Percentiles rank a stretch among this genome's conserved stretches.
phyloP scores from a whole-genome alignment of 2,888 invertebrate species.

The Drosophila mimetica region DNA sequence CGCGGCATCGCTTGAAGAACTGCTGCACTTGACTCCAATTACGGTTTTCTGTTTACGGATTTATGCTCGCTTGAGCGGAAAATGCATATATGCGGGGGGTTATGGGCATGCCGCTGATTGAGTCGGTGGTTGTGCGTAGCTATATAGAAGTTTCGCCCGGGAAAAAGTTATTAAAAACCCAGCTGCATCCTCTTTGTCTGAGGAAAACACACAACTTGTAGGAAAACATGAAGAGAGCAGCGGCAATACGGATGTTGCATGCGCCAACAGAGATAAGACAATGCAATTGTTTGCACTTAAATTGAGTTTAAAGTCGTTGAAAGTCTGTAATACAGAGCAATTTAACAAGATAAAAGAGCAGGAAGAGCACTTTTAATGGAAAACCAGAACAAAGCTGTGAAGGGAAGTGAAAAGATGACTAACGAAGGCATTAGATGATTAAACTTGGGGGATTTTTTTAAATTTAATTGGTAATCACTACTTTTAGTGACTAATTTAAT shows the following conservation, averaged over 20 bases:
- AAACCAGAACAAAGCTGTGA: slow-evolving; percentile 1
- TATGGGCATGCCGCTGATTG: slow-evolving; percentile 6
- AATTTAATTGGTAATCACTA: background rate
- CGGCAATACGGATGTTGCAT: slow-evolving; percentile 27
- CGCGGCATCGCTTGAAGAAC: slow-evolving; percentile 9
- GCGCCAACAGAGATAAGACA: slow-evolving; percentile 26
- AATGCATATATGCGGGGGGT: slow-evolving; percentile 46
- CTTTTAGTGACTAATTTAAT: background rate
- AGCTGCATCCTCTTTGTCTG: slow-evolving; percentile 23
- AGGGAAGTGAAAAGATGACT: background rate
- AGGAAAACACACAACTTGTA: slow-evolving; percentile 12
- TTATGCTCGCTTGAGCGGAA: slow-evolving; percentile 78
- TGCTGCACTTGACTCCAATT: slow-evolving; percentile 74
- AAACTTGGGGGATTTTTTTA: background rate
- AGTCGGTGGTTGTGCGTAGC: slow-evolving; percentile 34
- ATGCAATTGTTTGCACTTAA: slow-evolving; percentile 31
- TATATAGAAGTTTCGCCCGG: slow-evolving; percentile 2
- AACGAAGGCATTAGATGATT: background rate
- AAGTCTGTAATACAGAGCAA: slow-evolving; percentile 20
- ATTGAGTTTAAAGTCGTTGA: slow-evolving; percentile 25
- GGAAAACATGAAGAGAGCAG: slow-evolving; percentile 17
- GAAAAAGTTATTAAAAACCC: slow-evolving; percentile 41
- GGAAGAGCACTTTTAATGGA: slow-evolving; percentile 8
- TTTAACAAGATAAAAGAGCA: slow-evolving; percentile 15
- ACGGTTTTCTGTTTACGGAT: slow-evolving; percentile 76